Base-by-base conservation (phyloP, 2,113 vertebrate species). In the Arothron firmamentum region DNA sequence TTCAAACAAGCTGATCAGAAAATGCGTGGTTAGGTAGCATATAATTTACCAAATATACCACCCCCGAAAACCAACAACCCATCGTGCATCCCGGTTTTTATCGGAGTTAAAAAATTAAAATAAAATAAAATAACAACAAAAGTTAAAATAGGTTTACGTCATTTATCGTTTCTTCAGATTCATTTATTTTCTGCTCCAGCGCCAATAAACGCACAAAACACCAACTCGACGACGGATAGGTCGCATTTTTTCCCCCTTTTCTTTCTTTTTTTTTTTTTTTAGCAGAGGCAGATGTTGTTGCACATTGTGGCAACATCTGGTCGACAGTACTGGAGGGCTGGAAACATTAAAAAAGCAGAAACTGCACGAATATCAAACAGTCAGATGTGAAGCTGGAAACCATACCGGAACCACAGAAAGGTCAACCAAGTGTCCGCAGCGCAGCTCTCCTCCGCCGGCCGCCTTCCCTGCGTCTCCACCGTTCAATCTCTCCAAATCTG, bases 281-380 rank as follows among this genome's bases (percentile, higher is more conserved):
- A n/a, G 31, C 23, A 63, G 56, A 63, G 61, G 47, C 77, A 20
- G 65, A 62, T 67, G 58, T 75, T 65, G 60, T 51, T 20, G 45
- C 57, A 59, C 59, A 52, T 41, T 14, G 52, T 48, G 62, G 31
- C 62, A 45, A 78, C 68, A 75, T 75, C 64, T 77, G 73, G 60
- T 45, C 23, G n/a, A 49, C 60, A 75, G 72, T 17, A 34, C 62
- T 15, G 62, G 25, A 38, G 47, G 20, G 46, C 23, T 19, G 48
- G 57, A 45, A 50, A 68, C 52, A 62, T 23, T 12, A 56, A 18
- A 62, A 38, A 70, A 50, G 52, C 56, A 71, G 34, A 76, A 81
- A 69, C 62, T 64, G 52, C 75, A 80, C 81, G 69, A 66, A 73
- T 62, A 78, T 65, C 57, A 73, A 38, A 61, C 43, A 66, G 59